A percentile compares a stretch with the other conserved stretches of the same genome.
Evolutionary conservation across 2,113 vertebrate genomes (phyloP).

Genomic region (Myanophis thanlyinensis): DNA sequence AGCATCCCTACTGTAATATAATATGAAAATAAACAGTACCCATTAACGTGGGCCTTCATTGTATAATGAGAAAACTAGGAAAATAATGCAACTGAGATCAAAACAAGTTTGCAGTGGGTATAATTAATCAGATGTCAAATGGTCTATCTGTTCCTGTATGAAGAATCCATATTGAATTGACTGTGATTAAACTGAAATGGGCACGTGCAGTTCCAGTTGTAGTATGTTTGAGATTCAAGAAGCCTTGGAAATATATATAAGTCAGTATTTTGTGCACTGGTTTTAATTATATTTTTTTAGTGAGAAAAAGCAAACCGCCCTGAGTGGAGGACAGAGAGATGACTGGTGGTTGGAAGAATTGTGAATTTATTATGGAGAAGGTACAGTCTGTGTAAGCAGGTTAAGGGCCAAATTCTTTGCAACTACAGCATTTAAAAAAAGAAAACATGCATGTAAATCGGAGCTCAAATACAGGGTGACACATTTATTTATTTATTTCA

Average conservation of each 20-base stretch:
- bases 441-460: not conserved
- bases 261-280: not conserved
- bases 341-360: not conserved
- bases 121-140: not conserved
- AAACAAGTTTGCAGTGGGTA: constrained; percentile 19
- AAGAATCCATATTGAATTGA: constrained; percentile 25
- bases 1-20: constrained; percentile 36
- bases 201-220: not conserved
- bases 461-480: not conserved
- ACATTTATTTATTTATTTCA: not conserved
- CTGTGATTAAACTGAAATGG: constrained; percentile 26
- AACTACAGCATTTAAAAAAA: not conserved
- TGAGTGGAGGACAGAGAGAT: not conserved
- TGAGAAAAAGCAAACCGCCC: not conserved
- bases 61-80: constrained; percentile 32
- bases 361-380: not conserved
- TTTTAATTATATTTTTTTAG: not conserved
- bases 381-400: not conserved
- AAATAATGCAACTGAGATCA: not conserved
- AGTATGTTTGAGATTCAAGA: not conserved
- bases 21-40: not conserved
- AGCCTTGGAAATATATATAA: not conserved
- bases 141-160: constrained; percentile 20
- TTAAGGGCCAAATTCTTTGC: not conserved
- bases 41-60: constrained; percentile 44